phyloP scores from a whole-genome alignment of 2,888 invertebrate species.

The Balanococcus diminutus region DNA sequence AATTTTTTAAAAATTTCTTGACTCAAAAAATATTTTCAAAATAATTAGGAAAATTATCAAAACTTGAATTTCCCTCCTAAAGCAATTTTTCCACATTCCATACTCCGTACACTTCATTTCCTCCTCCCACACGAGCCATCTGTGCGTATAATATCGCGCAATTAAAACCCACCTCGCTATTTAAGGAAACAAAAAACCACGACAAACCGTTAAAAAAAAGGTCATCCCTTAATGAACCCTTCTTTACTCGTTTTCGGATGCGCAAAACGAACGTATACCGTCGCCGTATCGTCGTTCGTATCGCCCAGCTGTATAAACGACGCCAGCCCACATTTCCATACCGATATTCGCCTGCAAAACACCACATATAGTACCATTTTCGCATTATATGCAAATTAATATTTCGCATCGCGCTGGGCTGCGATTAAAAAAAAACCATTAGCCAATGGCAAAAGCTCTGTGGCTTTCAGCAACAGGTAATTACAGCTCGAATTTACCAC shows the following conservation, averaged over 20 bases:
- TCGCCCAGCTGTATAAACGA: not conserved
- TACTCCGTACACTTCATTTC: not conserved
- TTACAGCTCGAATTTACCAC: too few relatives aligned
- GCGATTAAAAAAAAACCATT: not conserved
- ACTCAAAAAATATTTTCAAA: too few relatives aligned
- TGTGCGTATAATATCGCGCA: not conserved
- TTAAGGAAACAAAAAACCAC: not conserved
- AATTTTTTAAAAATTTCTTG: too few relatives aligned
- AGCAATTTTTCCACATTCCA: not conserved
- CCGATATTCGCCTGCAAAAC: not conserved
- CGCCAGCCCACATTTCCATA: not conserved
- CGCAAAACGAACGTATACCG: not conserved
- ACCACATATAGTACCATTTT: not conserved
- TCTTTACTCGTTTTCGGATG: not conserved
- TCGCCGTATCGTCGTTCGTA: not conserved
- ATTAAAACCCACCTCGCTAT: not conserved
- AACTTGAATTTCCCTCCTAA: not conserved
- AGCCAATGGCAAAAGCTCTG: not conserved
- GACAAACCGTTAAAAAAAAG: not conserved
- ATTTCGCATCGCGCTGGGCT: not conserved
- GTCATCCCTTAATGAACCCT: constrained; percentile 11
- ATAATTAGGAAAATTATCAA: not conserved
- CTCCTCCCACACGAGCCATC: not conserved
- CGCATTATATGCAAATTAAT: not conserved
- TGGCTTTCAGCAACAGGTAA: not conserved